These are phyloP conservation scores for Anadara kagoshimensis DNA, from an alignment of 1,140 invertebrate genomes.

Conservation along the genomic window DNA sequence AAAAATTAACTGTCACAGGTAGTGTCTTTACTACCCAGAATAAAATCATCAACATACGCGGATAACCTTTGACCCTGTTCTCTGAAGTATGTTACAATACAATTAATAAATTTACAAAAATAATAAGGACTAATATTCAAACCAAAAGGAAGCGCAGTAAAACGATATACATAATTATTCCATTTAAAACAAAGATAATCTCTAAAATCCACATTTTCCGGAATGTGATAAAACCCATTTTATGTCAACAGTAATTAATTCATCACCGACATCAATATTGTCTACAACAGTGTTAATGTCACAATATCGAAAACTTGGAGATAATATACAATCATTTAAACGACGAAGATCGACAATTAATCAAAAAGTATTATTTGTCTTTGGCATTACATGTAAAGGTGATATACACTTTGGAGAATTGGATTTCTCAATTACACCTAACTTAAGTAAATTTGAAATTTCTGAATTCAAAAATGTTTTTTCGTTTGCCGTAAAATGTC, in stretches of 20 bases:
- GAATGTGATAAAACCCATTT: slow-evolving; percentile 39
- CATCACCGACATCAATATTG: slow-evolving; percentile 14
- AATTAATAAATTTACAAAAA: slow-evolving; percentile 30
- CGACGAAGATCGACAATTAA: slow-evolving; percentile 16
- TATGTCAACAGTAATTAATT: slow-evolving; percentile 27
- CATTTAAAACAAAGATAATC: too few relatives aligned
- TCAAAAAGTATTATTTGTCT: slow-evolving; percentile 1
- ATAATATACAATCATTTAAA: background rate
- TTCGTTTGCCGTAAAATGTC: too few relatives aligned
- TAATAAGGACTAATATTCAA: slow-evolving; percentile 27
- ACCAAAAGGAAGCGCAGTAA: slow-evolving; percentile 34
- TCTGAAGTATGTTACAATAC: slow-evolving; percentile 28
- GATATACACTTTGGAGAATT: background rate
- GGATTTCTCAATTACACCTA: too few relatives aligned
- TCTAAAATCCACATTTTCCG: slow-evolving; percentile 2
- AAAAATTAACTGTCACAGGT: too few relatives aligned
- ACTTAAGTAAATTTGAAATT: too few relatives aligned
- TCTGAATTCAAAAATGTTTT: too few relatives aligned
- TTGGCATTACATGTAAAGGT: slow-evolving; percentile 15
- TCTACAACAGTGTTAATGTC: slow-evolving; percentile 15
- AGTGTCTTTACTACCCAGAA: too few relatives aligned
- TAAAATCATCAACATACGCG: slow-evolving; percentile 44
- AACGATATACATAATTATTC: too few relatives aligned
- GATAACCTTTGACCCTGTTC: slow-evolving; percentile 15
- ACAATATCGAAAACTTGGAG: slow-evolving; percentile 18